Conservation (phyloP, 1,140 invertebrate genomes). For the Caenorhabditis tropicalis region DNA sequence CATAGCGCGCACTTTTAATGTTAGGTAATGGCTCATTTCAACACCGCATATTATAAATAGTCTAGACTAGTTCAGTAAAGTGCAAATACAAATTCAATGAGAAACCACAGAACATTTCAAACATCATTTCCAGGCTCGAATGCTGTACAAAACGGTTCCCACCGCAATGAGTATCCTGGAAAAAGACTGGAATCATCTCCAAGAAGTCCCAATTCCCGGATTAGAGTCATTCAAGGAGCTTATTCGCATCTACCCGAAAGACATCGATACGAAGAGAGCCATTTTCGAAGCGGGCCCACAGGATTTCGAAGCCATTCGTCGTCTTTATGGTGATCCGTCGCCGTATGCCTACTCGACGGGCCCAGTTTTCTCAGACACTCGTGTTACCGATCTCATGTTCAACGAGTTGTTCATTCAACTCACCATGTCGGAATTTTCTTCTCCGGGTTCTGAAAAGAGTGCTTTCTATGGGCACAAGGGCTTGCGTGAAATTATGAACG, state of each 20-base stretch:
- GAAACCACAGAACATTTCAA: too few relatives aligned
- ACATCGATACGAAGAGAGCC: background rate
- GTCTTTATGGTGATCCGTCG: background rate
- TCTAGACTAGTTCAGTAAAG: too few relatives aligned
- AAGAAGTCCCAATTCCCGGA: background rate
- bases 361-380: background rate
- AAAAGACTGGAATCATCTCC: background rate
- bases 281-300: background rate
- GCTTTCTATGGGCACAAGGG: too few relatives aligned
- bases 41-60: too few relatives aligned
- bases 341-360: background rate
- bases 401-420: background rate
- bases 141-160: background rate
- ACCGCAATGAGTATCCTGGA: background rate
- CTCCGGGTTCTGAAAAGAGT: too few relatives aligned
- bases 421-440: too few relatives aligned
- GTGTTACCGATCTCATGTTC: background rate
- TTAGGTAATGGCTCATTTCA: too few relatives aligned
- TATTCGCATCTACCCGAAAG: background rate
- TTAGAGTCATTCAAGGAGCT: background rate
- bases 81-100: too few relatives aligned
- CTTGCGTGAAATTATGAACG: too few relatives aligned
- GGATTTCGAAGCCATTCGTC: background rate
- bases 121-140: background rate
- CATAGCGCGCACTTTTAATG: too few relatives aligned